Evolutionary conservation across 2,888 invertebrate genomes (phyloP).

Genomic region (Harpalus rubripes): DNA sequence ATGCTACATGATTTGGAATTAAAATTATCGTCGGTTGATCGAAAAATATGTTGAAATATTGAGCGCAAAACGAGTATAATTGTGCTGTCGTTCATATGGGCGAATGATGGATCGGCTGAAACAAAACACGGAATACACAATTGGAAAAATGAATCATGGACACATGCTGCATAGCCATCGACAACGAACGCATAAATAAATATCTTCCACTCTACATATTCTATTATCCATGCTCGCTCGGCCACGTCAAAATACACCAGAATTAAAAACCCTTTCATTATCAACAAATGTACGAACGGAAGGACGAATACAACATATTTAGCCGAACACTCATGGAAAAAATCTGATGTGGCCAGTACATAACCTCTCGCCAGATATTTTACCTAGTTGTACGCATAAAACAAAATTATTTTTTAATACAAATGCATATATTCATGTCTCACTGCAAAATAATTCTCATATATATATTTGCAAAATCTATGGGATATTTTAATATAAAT

Average conservation of each 20-base stretch:
- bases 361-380: too few species aligned
- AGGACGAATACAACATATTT: too few species aligned
- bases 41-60: constrained; percentile 43
- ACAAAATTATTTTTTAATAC: too few species aligned
- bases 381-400: too few species aligned
- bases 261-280: not conserved
- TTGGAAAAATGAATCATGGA: constrained; percentile 45
- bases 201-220: constrained; percentile 6
- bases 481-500: too few species aligned
- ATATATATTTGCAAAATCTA: too few species aligned
- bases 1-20: constrained; percentile 5
- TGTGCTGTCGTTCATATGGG: constrained; percentile 46
- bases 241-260: not conserved
- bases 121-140: constrained; percentile 47
- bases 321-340: too few species aligned
- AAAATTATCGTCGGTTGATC: constrained; percentile 22
- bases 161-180: constrained; percentile 16
- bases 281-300: too few species aligned
- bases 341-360: too few species aligned
- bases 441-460: too few species aligned
- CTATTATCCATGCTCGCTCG: not conserved
- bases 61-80: constrained; percentile 35
- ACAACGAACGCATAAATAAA: constrained; percentile 1
- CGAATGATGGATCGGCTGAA: constrained; percentile 23
- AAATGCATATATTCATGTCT: too few species aligned